A percentile compares a stretch with the other conserved stretches of the same genome.
These are phyloP conservation scores for Cheilinus undulatus DNA, from an alignment of 2,113 vertebrate genomes.

Conservation along the genomic window DNA sequence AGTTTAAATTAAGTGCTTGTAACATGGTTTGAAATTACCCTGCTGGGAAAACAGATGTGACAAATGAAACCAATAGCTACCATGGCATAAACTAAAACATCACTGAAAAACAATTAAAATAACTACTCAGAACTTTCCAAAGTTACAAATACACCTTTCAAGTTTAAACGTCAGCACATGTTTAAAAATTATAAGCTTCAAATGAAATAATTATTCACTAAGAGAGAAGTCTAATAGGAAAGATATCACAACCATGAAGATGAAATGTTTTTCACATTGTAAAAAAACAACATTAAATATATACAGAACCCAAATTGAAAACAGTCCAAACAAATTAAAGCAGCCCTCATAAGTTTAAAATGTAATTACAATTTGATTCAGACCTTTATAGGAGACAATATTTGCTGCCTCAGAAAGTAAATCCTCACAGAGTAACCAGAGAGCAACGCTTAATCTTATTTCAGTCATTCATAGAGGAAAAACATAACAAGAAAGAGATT, in stretches of 20 bases:
- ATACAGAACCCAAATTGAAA: neutral
- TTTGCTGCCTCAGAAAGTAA: neutral
- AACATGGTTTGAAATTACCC: neutral
- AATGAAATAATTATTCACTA: too few relatives aligned
- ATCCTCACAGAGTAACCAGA: neutral
- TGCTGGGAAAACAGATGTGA: neutral
- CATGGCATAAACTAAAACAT: neutral
- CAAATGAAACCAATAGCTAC: neutral
- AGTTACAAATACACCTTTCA: too few relatives aligned
- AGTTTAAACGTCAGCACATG: too few relatives aligned
- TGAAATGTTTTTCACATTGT: too few relatives aligned
- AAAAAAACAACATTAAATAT: too few relatives aligned
- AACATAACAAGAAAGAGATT: slow-evolving; percentile 21
- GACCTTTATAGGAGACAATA: neutral
- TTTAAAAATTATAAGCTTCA: too few relatives aligned
- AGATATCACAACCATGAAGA: too few relatives aligned
- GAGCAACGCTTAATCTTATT: neutral
- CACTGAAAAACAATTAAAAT: too few relatives aligned
- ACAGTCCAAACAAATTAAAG: neutral
- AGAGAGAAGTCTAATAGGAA: too few relatives aligned
- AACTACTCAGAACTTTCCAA: too few relatives aligned
- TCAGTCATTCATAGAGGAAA: slow-evolving; percentile 20
- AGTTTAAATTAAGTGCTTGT: neutral
- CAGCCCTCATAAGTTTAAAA: neutral
- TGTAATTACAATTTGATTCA: slow-evolving; percentile 8